Evolutionary conservation across 2,888 invertebrate genomes (phyloP).

Genomic region (Lathronympha strigana): DNA sequence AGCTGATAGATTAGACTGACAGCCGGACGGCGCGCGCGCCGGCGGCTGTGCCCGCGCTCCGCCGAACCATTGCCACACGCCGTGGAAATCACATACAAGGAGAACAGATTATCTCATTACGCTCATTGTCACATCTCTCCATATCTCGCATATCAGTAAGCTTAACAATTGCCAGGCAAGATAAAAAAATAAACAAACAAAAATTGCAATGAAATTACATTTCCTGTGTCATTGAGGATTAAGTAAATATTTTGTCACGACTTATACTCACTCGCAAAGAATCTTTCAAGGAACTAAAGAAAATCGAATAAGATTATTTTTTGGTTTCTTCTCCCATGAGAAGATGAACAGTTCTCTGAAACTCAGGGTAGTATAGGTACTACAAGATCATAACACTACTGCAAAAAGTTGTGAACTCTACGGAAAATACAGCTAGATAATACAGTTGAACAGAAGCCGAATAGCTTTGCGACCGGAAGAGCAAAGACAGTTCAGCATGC

Average conservation of each 20-base stretch:
- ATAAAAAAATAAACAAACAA: constrained; percentile 1
- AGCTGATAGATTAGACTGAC: constrained; percentile 61
- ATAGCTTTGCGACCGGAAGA: too few species aligned
- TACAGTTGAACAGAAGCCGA: too few species aligned
- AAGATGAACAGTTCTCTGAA: too few species aligned
- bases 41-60: constrained; percentile 50
- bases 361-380: too few species aligned
- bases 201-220: neutral
- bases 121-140: constrained; percentile 37
- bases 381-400: too few species aligned
- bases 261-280: too few species aligned
- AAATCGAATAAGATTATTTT: too few species aligned
- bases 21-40: constrained; percentile 50
- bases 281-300: too few species aligned
- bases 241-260: neutral
- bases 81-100: constrained; percentile 53
- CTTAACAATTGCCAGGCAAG: constrained; percentile 2
- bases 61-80: constrained; percentile 71
- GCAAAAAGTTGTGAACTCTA: too few species aligned
- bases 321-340: too few species aligned
- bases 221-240: neutral
- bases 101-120: constrained; percentile 44
- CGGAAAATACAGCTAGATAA: too few species aligned
- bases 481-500: too few species aligned
- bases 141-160: constrained; percentile 22